A percentile compares a stretch with the other conserved stretches of the same genome.
Conservation (phyloP, 2,888 invertebrate species). For the Scotopteryx bipunctaria region DNA sequence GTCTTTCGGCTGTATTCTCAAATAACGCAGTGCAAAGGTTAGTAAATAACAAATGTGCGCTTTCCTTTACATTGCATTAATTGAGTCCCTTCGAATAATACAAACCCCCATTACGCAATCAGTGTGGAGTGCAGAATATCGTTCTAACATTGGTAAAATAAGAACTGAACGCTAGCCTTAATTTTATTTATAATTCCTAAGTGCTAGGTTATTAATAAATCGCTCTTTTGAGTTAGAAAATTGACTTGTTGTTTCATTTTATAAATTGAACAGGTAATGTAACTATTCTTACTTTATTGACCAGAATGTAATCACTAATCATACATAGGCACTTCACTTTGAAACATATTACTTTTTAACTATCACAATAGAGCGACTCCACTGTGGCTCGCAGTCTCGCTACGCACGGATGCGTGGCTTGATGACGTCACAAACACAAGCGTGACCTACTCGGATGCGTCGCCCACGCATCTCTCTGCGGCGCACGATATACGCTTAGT, state of each 20-base stretch:
- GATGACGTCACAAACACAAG: too few species aligned
- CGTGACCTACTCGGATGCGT: too few species aligned
- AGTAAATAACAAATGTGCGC: neutral
- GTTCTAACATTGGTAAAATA: slow-evolving; percentile 68
- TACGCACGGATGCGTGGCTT: too few species aligned
- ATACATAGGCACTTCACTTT: slow-evolving; percentile 17
- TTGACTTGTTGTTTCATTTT: slow-evolving; percentile 68
- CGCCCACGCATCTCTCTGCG: too few species aligned
- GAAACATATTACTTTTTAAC: too few species aligned
- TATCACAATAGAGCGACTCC: too few species aligned
- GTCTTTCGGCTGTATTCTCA: slow-evolving; percentile 1
- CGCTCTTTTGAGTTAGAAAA: slow-evolving; percentile 82
- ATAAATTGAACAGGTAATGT: slow-evolving; percentile 9
- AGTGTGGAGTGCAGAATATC: slow-evolving; percentile 46
- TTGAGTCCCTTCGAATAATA: neutral
- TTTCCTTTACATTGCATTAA: neutral
- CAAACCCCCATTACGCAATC: slow-evolving; percentile 26
- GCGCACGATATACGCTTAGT: too few species aligned
- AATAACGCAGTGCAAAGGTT: neutral
- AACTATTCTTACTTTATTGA: slow-evolving; percentile 31
- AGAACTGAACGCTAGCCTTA: slow-evolving; percentile 82
- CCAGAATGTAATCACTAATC: slow-evolving; percentile 26
- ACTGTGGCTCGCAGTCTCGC: too few species aligned
- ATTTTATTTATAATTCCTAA: slow-evolving; percentile 79
- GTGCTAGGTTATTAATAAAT: slow-evolving; percentile 81